Base-by-base conservation (phyloP, 2,888 invertebrate species). In the Lochmaea crataegi region DNA sequence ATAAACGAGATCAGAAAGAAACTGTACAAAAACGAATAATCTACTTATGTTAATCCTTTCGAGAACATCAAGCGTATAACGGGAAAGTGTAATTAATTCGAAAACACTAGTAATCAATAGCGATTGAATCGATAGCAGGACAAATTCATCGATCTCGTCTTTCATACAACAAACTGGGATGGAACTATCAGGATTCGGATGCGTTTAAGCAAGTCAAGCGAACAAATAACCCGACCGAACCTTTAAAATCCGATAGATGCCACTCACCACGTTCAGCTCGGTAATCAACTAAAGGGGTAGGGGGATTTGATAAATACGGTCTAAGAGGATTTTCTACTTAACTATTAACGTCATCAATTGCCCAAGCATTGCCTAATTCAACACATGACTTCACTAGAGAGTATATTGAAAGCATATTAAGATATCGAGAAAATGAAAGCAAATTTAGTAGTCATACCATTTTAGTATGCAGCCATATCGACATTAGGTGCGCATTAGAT, bases 281-380 rank as follows among this genome's bases (percentile, higher is more conserved):
- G 42, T 45, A 12, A 48, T n/a, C 48, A 48, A 32, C n/a, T 48
- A 7, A n/a, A 6, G 48, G 48, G 14, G 2, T 6, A 14, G n/a
- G 48, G 48, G 48, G 48, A 48, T 48, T 48, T 14, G n/a, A 7
- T 48, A 48, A 48, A 48, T 48, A 48, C 48, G 14, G 48, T 48
- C 48, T n/a, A 48, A 48, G n/a, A 48, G 48, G 48, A 48, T 48
- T 48, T 48, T 48, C 48, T 12, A 48, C n/a, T n/a, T n/a, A 48
- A 6, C 48, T 48, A 4, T 48, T 6, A 48, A 14, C 48, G 48
- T 48, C 48, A 48, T n/a, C n/a, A 6, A 48, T 48, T 48, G 14
- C 7, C n/a, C 48, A 14, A n/a, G 48, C n/a, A 48, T n/a, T 48
- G n/a, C 5, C 48, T 3, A n/a, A 48, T 48, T 48, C 4, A 4